Percentiles rank a stretch among this genome's conserved stretches.
Conservation (phyloP, 2,113 vertebrate genomes). For the Notarius quadriscutis region DNA sequence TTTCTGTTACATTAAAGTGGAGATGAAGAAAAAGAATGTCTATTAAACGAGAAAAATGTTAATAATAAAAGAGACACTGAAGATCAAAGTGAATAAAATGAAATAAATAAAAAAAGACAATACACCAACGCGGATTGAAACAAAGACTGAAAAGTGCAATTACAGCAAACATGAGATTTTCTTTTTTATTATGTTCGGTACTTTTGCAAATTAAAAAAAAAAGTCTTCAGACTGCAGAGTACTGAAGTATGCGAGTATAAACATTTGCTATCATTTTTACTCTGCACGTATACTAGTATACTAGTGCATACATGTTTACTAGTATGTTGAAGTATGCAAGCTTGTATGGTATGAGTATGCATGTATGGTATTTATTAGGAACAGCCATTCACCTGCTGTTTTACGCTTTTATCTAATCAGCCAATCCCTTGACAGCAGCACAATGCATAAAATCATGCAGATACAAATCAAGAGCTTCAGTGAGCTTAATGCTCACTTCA, state of each 20-base stretch:
- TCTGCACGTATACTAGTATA: neutral
- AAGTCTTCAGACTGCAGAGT: neutral
- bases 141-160: neutral
- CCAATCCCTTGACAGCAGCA: no score
- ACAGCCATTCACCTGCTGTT: no score
- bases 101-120: neutral
- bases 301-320: neutral
- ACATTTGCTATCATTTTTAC: neutral
- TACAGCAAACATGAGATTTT: neutral
- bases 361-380: neutral
- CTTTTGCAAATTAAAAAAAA: neutral
- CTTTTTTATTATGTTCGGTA: neutral
- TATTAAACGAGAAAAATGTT: neutral
- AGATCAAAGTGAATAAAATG: neutral
- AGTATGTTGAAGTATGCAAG: neutral
- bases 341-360: neutral
- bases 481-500: no score
- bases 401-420: no score
- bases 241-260: neutral
- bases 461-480: no score
- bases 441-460: no score
- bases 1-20: slow-evolving; percentile 8
- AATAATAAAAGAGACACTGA: neutral
- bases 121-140: neutral
- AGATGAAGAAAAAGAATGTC: neutral